Conservation (phyloP, 2,888 invertebrate genomes). For the Nymphalis polychloros region DNA sequence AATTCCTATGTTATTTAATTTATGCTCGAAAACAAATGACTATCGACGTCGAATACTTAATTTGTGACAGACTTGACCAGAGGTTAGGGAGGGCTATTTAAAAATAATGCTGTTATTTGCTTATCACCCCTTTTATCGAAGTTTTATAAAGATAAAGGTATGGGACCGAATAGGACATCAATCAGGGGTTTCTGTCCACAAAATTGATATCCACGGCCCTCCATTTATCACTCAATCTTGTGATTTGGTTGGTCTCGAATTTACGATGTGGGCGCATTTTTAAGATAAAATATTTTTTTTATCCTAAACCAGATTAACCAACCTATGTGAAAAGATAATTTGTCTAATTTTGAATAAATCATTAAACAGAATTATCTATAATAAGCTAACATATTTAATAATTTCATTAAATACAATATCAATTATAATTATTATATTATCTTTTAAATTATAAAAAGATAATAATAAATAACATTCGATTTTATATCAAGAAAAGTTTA, state of each 20-base stretch:
- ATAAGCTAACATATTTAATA: no score
- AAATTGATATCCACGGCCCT: constrained; percentile 42
- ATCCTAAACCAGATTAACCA: constrained; percentile 9
- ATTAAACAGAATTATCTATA: no score
- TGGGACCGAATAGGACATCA: constrained; percentile 40
- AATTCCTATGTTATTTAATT: no score
- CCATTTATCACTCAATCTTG: constrained; percentile 42
- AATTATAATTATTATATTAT: no score
- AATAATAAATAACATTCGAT: no score
- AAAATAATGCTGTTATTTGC: constrained; percentile 27
- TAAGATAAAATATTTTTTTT: constrained; percentile 21
- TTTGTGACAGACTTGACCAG: no score
- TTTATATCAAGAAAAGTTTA: background rate
- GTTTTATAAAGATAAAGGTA: constrained; percentile 38
- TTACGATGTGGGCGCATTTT: constrained; percentile 25
- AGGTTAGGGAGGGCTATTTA: constrained; percentile 16
- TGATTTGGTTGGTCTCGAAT: constrained; percentile 27
- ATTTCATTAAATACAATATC: no score
- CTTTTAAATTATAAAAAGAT: no score
- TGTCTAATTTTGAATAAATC: background rate
- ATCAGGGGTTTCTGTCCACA: constrained; percentile 37
- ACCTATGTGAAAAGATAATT: background rate
- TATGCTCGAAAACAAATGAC: no score
- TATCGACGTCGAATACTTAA: no score
- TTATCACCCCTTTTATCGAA: constrained; percentile 32